These are phyloP conservation scores for Gonocerus acuteangulatus DNA, from an alignment of 2,888 invertebrate species.

Conservation along the genomic window DNA sequence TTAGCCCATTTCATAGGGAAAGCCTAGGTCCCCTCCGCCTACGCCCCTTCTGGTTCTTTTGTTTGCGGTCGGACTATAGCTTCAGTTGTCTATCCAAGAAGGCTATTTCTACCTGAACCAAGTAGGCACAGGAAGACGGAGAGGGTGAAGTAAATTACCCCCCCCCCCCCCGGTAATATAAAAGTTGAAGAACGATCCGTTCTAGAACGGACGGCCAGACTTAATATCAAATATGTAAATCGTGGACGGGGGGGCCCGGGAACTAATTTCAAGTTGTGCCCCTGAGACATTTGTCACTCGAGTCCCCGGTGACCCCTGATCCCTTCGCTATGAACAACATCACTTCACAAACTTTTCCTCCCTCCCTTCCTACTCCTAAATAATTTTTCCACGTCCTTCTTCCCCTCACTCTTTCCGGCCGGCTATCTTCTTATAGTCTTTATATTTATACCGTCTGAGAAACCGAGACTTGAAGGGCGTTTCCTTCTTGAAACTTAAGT, in stretches of 20 bases:
- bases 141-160: conserved; percentile 15
- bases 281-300: conserved; percentile 14
- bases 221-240: conserved; percentile 24
- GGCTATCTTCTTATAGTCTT: no score
- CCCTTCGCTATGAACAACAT: conserved; percentile 16
- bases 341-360: conserved; percentile 13
- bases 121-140: no score
- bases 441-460: no score
- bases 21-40: no score
- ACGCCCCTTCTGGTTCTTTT: no score
- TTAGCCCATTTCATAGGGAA: no score
- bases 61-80: no score
- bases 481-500: no score
- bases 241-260: not conserved
- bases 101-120: no score
- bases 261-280: conserved; percentile 23
- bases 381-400: not conserved
- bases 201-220: not conserved
- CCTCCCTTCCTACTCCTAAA: not conserved
- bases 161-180: conserved; percentile 12
- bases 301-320: conserved; percentile 11
- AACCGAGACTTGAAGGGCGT: no score
- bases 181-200: conserved; percentile 18
- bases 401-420: not conserved
- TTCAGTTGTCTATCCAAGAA: no score